These are phyloP conservation scores for Enteromius thamalakanensis DNA, from an alignment of 2,797 vertebrate species.

Conservation along the genomic window DNA sequence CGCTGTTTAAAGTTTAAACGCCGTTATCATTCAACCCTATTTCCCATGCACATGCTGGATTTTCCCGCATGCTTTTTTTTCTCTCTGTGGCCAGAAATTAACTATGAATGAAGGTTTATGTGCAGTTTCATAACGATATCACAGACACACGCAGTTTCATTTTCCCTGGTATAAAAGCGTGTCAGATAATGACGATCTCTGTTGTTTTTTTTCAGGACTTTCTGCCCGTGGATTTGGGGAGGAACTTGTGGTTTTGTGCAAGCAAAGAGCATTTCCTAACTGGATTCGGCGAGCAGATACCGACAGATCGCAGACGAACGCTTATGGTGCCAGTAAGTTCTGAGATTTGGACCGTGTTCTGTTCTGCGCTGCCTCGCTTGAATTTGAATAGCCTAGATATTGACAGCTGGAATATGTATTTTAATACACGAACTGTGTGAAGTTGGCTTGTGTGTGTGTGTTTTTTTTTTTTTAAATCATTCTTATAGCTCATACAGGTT, in stretches of 20 bases:
- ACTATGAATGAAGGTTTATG: conserved; percentile 9
- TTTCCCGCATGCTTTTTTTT: neutral
- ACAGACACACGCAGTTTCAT: conserved; percentile 19
- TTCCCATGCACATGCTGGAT: neutral
- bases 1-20: conserved; percentile 21
- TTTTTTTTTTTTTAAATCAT: neutral
- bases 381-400: conserved; percentile 65
- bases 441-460: neutral
- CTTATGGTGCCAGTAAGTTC: conserved; percentile 72
- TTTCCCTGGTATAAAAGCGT: conserved; percentile 19
- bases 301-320: conserved; percentile 61
- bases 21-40: neutral
- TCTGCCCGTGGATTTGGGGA: conserved; percentile 62
- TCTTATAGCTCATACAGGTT: neutral
- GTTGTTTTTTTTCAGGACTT: conserved; percentile 56
- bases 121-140: conserved; percentile 9
- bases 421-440: conserved; percentile 1
- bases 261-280: conserved; percentile 64
- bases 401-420: conserved; percentile 30
- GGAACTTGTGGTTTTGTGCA: conserved; percentile 62
- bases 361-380: conserved; percentile 54
- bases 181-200: conserved; percentile 21
- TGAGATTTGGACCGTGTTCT: conserved; percentile 66
- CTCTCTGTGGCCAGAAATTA: neutral
- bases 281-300: conserved; percentile 63